Evolutionary conservation across 2,888 invertebrate species (phyloP).

Genomic region (Microplitis manilae): DNA sequence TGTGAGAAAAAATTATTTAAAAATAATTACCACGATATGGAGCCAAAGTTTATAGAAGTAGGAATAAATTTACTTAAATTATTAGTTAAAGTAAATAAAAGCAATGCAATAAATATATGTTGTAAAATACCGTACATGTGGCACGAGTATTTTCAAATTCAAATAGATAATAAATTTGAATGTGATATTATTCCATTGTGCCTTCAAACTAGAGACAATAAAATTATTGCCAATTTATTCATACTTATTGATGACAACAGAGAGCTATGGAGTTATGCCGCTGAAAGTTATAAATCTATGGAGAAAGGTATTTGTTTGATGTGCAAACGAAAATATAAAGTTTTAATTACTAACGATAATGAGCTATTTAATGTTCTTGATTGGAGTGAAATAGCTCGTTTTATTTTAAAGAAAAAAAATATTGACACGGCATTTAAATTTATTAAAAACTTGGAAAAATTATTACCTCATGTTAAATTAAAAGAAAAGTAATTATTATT

Average conservation of each 20-base stretch:
- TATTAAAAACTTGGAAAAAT: conserved; percentile 74
- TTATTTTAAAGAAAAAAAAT: conserved; percentile 78
- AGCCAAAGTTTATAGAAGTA: conserved; percentile 74
- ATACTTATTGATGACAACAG: conserved; percentile 75
- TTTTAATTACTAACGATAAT: conserved; percentile 3
- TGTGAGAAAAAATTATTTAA: conserved; percentile 58
- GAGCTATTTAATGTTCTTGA: conserved; percentile 65
- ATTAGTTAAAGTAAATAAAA: conserved; percentile 72
- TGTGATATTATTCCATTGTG: conserved; percentile 74
- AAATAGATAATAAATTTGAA: conserved; percentile 72
- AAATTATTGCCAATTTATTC: conserved; percentile 74
- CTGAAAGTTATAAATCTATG: conserved; percentile 75
- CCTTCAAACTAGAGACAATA: conserved; percentile 77
- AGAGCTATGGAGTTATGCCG: conserved; percentile 74
- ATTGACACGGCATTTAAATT: conserved; percentile 75
- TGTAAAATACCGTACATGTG: conserved; percentile 78
- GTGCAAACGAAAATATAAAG: conserved; percentile 73
- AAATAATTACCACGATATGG: conserved; percentile 63
- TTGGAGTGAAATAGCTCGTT: conserved; percentile 77
- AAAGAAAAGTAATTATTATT: conserved; percentile 73
- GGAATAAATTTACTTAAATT: conserved; percentile 75
- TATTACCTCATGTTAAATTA: conserved; percentile 75
- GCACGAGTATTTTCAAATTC: conserved; percentile 75
- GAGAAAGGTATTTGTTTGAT: conserved; percentile 77
- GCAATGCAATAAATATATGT: conserved; percentile 74